Base-by-base conservation (phyloP, 2,797 vertebrate genomes). In the Vipera latastei region DNA sequence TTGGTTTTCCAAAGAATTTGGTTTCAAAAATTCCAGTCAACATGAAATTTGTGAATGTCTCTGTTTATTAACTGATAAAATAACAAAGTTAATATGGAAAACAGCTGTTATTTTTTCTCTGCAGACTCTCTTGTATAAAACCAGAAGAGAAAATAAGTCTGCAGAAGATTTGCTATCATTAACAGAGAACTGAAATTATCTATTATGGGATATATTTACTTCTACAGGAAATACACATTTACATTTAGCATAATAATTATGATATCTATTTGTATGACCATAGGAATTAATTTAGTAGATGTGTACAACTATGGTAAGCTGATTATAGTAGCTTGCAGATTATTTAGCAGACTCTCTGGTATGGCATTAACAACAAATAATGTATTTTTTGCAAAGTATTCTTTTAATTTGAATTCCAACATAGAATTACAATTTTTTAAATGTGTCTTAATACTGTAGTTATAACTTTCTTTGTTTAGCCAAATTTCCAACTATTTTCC, bases 141-240 rank as follows among this genome's bases (percentile, higher is more conserved):
- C 63, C 38, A 89, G 5, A 55, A 86, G 89, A 38, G 78, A 32
- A 18, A 44, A 38, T 89, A 89, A 91, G 60, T 20, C 57, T 83
- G 6, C 13, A 63, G 9, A 83, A 28, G 90, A 44, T 91, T 88
- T 14, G 20, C 16, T 90, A 59, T 73, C 18, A 59, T 89, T 1
- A 93, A 1, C n/a, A 0, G 0, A 91, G 69, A 20, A 0, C 0
- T 91, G 26, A 20, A 89, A 20, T 11, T 3, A 11, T 26, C 1
- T 78, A 0, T 91, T 20, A 0, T 89, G 89, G 92, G 94, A 32
- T 61, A 0, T 0, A 0, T 7, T 11, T 20, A 1, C 56, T 20
- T 44, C 86, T 28, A n/a, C 53, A 89, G 32, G 12, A 86, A 28
- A 60, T 3, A 0, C 0, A 1, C 25, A 92, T 9, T 91, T 16